Conservation (phyloP, 2,113 vertebrate species). For the Lamprotornis superbus region DNA sequence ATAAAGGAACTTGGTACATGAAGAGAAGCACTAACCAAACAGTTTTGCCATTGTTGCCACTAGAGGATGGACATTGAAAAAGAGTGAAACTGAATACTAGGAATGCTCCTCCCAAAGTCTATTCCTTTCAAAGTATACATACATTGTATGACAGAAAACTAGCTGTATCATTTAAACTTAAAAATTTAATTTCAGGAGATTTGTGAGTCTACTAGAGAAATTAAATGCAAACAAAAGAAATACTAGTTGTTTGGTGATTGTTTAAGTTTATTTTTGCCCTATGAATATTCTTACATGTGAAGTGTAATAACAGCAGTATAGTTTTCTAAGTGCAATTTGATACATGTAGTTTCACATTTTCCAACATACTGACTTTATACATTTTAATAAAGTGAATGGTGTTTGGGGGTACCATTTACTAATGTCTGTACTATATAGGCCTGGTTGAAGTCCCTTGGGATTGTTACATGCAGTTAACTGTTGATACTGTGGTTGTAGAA, state of each 20-base stretch:
- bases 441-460: neutral
- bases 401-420: neutral
- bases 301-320: neutral
- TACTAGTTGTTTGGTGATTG: fast-evolving
- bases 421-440: neutral
- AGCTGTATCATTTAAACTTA: neutral
- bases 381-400: no score
- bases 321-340: neutral
- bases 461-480: neutral
- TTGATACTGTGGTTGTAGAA: neutral
- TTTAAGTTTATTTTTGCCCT: neutral
- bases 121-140: neutral
- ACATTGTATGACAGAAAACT: neutral
- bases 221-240: neutral
- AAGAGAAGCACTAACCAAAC: neutral
- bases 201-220: neutral
- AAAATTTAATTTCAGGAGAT: neutral
- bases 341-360: neutral
- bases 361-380: neutral
- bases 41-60: neutral
- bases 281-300: neutral
- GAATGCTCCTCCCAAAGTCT: neutral
- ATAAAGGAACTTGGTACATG: neutral
- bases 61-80: neutral
- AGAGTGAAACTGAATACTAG: neutral